Evolutionary conservation across 2,113 vertebrate species (phyloP).

Genomic region (Malaclemys terrapin): DNA sequence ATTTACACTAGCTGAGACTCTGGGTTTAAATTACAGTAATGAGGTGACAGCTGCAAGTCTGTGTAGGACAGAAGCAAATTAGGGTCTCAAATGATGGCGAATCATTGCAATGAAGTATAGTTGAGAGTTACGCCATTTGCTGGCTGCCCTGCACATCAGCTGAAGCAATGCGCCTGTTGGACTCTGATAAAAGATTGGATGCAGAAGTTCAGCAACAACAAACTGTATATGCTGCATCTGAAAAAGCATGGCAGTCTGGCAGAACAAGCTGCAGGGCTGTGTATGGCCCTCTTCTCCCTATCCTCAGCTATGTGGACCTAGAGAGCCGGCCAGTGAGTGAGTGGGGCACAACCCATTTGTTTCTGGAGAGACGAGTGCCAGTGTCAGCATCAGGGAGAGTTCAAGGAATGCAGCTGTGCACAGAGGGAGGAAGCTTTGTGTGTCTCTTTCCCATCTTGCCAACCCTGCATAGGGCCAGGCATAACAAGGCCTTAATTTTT

Average conservation of each 20-base stretch:
- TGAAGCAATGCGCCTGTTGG: background rate
- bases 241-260: background rate
- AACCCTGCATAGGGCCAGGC: background rate
- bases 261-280: fast-evolving
- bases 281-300: background rate
- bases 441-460: background rate
- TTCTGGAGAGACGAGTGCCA: background rate
- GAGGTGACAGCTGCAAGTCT: background rate
- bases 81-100: background rate
- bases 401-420: constrained; percentile 12
- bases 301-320: background rate
- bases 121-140: background rate
- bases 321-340: background rate
- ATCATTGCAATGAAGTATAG: background rate
- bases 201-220: background rate
- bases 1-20: constrained; percentile 11
- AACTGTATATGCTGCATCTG: background rate
- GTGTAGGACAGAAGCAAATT: background rate
- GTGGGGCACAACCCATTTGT: background rate
- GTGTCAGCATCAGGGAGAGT: background rate
- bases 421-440: background rate
- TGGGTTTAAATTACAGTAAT: background rate
- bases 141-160: background rate
- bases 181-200: background rate
- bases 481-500: background rate